Evolutionary conservation across 2,888 invertebrate species (phyloP).

Genomic region (Cyrtodaria siliqua): DNA sequence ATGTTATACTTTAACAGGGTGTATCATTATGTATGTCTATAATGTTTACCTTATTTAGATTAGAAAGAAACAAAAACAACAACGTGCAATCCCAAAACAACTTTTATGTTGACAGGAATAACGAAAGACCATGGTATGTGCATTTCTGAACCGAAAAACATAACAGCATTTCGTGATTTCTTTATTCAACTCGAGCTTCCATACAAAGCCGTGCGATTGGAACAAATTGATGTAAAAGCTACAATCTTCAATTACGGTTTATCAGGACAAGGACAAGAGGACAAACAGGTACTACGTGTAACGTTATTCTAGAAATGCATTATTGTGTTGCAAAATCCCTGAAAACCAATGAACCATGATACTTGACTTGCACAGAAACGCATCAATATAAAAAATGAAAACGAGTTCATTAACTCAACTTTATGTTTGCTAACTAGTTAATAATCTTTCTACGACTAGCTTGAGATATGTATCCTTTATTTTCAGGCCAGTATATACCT

Average conservation of each 20-base stretch:
- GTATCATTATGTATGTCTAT: not conserved
- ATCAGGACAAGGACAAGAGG: too few species aligned
- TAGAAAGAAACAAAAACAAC: not conserved
- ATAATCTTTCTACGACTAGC: too few species aligned
- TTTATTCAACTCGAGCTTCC: constrained; percentile 54
- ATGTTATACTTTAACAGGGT: too few species aligned
- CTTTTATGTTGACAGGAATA: constrained; percentile 50
- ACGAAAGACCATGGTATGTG: constrained; percentile 40
- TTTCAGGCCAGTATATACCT: constrained; percentile 28
- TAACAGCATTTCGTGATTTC: constrained; percentile 33
- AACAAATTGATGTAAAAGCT: constrained; percentile 70
- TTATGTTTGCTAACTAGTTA: too few species aligned
- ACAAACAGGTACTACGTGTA: not conserved
- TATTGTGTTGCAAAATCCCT: too few species aligned
- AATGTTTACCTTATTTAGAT: not conserved
- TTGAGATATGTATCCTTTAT: too few species aligned
- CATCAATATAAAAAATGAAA: too few species aligned
- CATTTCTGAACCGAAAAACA: constrained; percentile 41
- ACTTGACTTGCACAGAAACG: too few species aligned
- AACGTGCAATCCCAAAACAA: too few species aligned
- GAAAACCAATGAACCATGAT: too few species aligned
- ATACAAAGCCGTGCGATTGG: constrained; percentile 65
- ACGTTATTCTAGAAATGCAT: too few species aligned
- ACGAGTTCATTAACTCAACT: too few species aligned
- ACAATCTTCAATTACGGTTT: constrained; percentile 73